Evolutionary conservation across 2,797 vertebrate species (phyloP), one percentile per base, ranked within the genome.

Genomic region (Tauraco hartlaubi): DNA sequence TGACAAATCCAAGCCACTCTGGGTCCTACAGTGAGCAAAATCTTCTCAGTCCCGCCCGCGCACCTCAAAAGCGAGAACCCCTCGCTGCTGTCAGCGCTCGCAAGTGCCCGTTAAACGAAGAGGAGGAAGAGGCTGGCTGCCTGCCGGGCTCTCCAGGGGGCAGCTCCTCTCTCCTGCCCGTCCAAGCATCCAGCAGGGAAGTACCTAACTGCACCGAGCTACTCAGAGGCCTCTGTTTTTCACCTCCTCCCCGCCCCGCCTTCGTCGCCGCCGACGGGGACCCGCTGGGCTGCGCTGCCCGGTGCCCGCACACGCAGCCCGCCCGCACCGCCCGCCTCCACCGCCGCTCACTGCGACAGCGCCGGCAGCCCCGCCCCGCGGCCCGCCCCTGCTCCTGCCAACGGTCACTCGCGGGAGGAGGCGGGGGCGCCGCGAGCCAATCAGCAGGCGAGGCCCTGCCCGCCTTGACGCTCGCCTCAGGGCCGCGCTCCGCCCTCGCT

Each of bases 301-400:
- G 46, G 7, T 9, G n/a, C 59, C 68, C 41, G n/a, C 21, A 33
- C 81, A n/a, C 62, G n/a, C 78, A 29, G 29, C 46, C 51, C 80
- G 49, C 49, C 51, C 6, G 55, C 74, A 19, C 66, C 86, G 18
- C 51, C 84, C 62, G 54, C 90, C 68, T 17, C 56, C 58, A 9
- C 49, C 37, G 83, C 97, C 78, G 93, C 76, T 93, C 91, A 97
- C 97, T 92, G 98, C 95, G 97, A 97, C 97, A 95, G 97, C 94
- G 37, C 93, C 82, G 59, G 14, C 41, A 28, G 43, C 79, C 86
- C 94, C 88, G 31, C 89, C 81, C 79, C 75, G 48, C 33, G 18
- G 44, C 72, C 9, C 67, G 80, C 93, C 87, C n/a, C 56, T n/a
- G 22, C 39, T 14, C 33, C 74, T 31, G 62, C 66, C 85, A 79